phyloP scores from a whole-genome alignment of 2,113 vertebrate genomes.

The Corythaixoides concolor region DNA sequence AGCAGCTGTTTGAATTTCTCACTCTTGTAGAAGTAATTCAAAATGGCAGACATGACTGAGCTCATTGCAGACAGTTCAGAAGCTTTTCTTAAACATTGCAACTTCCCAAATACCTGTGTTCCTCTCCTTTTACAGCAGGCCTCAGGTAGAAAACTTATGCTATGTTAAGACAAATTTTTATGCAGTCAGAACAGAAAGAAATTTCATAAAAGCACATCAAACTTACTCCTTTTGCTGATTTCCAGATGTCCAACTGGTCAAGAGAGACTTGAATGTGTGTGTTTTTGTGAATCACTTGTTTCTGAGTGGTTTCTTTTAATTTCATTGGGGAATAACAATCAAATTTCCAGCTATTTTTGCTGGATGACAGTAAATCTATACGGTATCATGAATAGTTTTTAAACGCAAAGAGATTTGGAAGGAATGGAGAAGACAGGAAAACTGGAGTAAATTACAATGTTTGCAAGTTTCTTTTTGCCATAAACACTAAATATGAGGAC shows the following conservation, averaged over 20 bases:
- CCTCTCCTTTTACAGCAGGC: neutral
- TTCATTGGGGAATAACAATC: neutral
- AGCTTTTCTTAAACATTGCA: neutral
- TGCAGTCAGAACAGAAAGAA: neutral
- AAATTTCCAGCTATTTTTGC: neutral
- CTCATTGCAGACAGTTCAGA: neutral
- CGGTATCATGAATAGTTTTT: neutral
- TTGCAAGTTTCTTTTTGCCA: neutral
- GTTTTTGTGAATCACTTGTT: neutral
- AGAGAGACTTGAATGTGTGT: neutral
- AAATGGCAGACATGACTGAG: neutral
- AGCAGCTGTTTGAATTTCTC: neutral
- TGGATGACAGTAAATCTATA: neutral
- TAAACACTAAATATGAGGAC: neutral
- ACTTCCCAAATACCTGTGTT: neutral
- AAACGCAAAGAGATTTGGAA: neutral
- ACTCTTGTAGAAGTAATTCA: neutral
- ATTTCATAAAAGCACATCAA: neutral
- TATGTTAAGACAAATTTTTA: neutral
- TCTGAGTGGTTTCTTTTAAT: neutral
- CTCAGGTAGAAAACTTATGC: neutral
- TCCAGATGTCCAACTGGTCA: neutral
- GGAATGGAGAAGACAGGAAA: neutral
- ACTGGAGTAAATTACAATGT: neutral
- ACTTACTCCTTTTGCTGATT: neutral